Conservation (phyloP, 2,888 invertebrate genomes). For the Aelia acuminata region DNA sequence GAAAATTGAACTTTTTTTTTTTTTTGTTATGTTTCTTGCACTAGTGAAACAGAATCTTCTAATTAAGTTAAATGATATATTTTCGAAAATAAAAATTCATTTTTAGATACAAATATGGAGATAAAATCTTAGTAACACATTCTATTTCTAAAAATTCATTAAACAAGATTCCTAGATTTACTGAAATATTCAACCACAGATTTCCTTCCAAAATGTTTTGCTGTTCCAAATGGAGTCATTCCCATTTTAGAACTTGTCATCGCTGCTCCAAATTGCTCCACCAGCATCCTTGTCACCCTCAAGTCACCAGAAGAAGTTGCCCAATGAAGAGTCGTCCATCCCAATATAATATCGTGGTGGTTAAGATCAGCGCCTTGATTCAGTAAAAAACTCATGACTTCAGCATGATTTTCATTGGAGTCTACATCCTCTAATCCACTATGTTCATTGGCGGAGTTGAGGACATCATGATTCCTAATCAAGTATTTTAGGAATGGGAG, state of each 20-base stretch:
- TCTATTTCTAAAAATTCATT: neutral
- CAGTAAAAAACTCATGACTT: neutral
- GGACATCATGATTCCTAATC: neutral
- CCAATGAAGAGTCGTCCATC: slow-evolving; percentile 52
- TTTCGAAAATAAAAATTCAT: neutral
- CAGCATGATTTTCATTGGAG: slow-evolving; percentile 22
- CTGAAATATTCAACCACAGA: slow-evolving; percentile 4
- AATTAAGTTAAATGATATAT: neutral
- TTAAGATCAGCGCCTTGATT: slow-evolving; percentile 39
- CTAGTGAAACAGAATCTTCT: too few relatives aligned
- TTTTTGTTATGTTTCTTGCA: too few relatives aligned
- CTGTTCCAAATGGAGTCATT: slow-evolving; percentile 14
- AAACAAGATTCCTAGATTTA: neutral
- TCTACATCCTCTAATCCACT: neutral
- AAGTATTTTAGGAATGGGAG: neutral
- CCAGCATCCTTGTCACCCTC: slow-evolving; percentile 30
- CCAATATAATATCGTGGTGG: slow-evolving; percentile 18
- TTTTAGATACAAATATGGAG: neutral
- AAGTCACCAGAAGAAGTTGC: slow-evolving; percentile 51
- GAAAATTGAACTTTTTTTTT: neutral
- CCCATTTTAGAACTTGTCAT: slow-evolving; percentile 16
- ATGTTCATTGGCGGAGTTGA: slow-evolving; percentile 1
- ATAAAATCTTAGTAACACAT: neutral
- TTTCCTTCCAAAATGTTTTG: slow-evolving; percentile 12
- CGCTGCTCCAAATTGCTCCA: neutral